Conservation (phyloP, 1,140 invertebrate genomes). For the Drosophila carrolli region DNA sequence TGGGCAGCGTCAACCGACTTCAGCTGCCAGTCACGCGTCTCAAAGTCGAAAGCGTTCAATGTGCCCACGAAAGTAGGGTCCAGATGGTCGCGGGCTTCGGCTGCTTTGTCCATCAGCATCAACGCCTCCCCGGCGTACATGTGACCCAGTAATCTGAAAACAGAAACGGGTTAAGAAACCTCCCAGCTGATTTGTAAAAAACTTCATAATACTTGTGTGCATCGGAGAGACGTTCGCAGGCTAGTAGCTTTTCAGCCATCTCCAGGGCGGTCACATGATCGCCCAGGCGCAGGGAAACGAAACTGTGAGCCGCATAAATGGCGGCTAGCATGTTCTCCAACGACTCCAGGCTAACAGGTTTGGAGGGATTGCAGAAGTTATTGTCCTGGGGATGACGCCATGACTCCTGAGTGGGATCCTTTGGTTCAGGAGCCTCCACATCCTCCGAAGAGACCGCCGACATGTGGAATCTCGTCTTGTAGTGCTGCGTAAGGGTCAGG, state of each 20-base stretch:
- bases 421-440: slow-evolving; percentile 84
- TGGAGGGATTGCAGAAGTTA: slow-evolving; percentile 84
- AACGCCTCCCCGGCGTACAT: slow-evolving; percentile 95
- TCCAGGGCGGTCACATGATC: slow-evolving; percentile 93
- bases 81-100: slow-evolving; percentile 93
- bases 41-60: slow-evolving; percentile 76
- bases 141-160: slow-evolving; percentile 91
- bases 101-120: slow-evolving; percentile 92
- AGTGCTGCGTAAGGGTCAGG: slow-evolving; percentile 86
- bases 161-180: background rate
- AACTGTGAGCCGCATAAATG: slow-evolving; percentile 92
- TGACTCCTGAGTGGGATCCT: slow-evolving; percentile 64
- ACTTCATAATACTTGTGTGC: slow-evolving; percentile 64
- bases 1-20: slow-evolving; percentile 88
- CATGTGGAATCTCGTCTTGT: slow-evolving; percentile 85
- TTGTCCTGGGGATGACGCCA: slow-evolving; percentile 82
- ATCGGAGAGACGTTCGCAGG: slow-evolving; percentile 76
- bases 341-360: slow-evolving; percentile 79
- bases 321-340: slow-evolving; percentile 87
- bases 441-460: slow-evolving; percentile 37
- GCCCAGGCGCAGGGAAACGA: slow-evolving; percentile 93
- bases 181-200: background rate
- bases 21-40: slow-evolving; percentile 89
- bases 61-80: slow-evolving; percentile 91
- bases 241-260: slow-evolving; percentile 86